A percentile compares a stretch with the other conserved stretches of the same genome.
Evolutionary conservation across 2,797 vertebrate genomes (phyloP).

Genomic region (Sylvilagus floridanus): DNA sequence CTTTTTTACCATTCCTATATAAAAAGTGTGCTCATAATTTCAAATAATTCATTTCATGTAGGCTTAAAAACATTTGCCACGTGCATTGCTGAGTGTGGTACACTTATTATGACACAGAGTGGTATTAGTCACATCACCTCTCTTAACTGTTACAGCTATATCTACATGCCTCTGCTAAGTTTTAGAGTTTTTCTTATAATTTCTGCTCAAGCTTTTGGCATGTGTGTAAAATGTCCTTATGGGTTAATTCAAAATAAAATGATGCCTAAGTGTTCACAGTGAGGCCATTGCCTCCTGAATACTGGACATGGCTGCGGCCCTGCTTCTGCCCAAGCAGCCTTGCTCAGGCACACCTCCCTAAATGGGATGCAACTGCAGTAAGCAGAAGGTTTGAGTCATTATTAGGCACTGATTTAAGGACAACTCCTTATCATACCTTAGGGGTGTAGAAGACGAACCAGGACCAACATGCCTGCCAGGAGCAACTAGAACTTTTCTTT

Average conservation of each 20-base stretch:
- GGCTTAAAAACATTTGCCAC: background rate
- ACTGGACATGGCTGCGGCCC: no score
- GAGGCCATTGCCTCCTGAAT: no score
- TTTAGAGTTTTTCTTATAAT: background rate
- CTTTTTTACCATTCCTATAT: background rate
- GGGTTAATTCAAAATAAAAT: background rate
- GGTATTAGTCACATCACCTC: background rate
- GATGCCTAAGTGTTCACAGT: background rate
- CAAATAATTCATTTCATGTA: background rate
- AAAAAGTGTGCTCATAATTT: background rate
- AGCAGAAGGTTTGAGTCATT: no score
- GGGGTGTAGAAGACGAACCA: no score
- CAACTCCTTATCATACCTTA: no score
- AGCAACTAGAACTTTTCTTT: no score
- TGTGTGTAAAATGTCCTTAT: background rate
- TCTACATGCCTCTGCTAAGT: background rate
- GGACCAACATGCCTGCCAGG: no score
- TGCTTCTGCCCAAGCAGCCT: no score
- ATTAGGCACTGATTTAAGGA: no score
- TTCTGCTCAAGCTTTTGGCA: background rate
- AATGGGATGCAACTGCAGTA: no score
- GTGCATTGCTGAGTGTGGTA: background rate
- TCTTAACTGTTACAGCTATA: background rate
- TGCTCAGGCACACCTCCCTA: no score
- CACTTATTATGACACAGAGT: background rate